phyloP scores from a whole-genome alignment of 1,140 invertebrate species.

The Carcinoscorpius rotundicauda region DNA sequence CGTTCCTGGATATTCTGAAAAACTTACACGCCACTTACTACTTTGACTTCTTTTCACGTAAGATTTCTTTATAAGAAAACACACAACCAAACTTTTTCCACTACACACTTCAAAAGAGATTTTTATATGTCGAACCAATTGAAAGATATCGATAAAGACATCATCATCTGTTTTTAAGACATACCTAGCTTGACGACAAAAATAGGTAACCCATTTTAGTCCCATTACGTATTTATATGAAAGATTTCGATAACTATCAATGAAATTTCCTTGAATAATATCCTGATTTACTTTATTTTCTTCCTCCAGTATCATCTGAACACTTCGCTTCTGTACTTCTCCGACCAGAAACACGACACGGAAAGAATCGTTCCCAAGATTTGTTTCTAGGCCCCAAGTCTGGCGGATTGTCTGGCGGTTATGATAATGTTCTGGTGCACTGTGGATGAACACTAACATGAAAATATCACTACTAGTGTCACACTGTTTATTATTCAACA shows the following conservation, averaged over 20 bases:
- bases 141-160: slow-evolving; percentile 50
- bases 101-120: background rate
- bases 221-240: slow-evolving; percentile 83
- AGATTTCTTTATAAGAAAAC: slow-evolving; percentile 20
- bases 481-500: slow-evolving; percentile 10
- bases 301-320: slow-evolving; percentile 9
- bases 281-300: slow-evolving; percentile 37
- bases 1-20: slow-evolving; percentile 30
- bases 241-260: slow-evolving; percentile 66
- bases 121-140: too few species aligned
- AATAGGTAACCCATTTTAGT: slow-evolving; percentile 54
- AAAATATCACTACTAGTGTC: background rate
- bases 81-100: slow-evolving; percentile 21
- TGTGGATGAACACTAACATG: background rate
- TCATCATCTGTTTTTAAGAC: slow-evolving; percentile 83
- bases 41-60: slow-evolving; percentile 24
- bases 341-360: slow-evolving; percentile 30
- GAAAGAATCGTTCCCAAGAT: slow-evolving; percentile 19
- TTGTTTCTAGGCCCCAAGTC: slow-evolving; percentile 26
- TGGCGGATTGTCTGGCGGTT: slow-evolving; percentile 36
- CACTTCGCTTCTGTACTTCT: background rate
- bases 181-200: slow-evolving; percentile 49
- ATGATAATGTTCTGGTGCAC: slow-evolving; percentile 33
- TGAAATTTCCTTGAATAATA: slow-evolving; percentile 59
- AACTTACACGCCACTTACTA: slow-evolving; percentile 34